Evolutionary conservation across 2,888 invertebrate species (phyloP).

Genomic region (Eupithecia tripunctaria): DNA sequence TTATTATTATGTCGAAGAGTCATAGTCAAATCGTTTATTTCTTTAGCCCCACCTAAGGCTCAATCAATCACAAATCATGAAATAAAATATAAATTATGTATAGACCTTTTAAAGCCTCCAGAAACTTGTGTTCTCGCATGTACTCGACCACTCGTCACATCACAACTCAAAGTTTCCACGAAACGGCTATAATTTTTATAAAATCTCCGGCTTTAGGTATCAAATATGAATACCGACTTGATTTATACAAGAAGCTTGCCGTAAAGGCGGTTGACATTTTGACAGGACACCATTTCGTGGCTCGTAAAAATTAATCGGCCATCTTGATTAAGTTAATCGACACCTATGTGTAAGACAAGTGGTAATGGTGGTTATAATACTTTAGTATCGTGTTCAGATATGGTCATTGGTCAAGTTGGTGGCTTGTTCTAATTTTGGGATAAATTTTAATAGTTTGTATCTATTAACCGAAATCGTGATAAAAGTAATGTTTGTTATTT

Average conservation of each 20-base stretch:
- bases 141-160: slow-evolving; percentile 56
- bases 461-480: not conserved
- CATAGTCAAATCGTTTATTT: too few relatives aligned
- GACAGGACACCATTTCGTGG: slow-evolving; percentile 37
- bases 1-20: too few relatives aligned
- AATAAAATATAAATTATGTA: too few relatives aligned
- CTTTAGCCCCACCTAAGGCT: too few relatives aligned
- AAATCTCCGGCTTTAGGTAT: slow-evolving; percentile 66
- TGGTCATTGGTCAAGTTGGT: not conserved
- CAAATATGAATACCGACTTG: slow-evolving; percentile 74
- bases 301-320: slow-evolving; percentile 35
- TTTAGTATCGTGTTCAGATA: not conserved
- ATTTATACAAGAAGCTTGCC: slow-evolving; percentile 60
- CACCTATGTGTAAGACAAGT: slow-evolving; percentile 36
- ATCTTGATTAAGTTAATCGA: slow-evolving; percentile 39
- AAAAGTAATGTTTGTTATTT: not conserved
- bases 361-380: slow-evolving; percentile 7
- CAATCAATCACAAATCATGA: too few relatives aligned
- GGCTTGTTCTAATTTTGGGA: not conserved
- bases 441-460: not conserved
- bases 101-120: too few relatives aligned
- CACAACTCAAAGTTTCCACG: slow-evolving; percentile 67
- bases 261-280: slow-evolving; percentile 59
- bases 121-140: slow-evolving; percentile 46
- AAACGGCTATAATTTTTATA: slow-evolving; percentile 68